Base-by-base conservation (phyloP, 2,797 vertebrate genomes). In the Melopsittacus undulatus region DNA sequence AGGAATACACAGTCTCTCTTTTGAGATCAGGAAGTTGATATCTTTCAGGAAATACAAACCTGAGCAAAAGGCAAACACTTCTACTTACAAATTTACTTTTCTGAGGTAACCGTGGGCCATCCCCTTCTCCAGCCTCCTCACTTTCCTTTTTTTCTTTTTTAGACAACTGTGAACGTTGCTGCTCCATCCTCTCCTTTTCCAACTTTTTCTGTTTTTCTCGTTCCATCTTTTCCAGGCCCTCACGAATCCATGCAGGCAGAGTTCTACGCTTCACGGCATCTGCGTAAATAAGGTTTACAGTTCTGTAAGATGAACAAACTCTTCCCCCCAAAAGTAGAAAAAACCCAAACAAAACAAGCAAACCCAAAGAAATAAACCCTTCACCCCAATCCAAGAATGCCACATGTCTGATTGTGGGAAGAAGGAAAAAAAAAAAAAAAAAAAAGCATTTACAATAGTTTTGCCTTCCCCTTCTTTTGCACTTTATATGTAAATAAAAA, bases 181-280 rank as follows among this genome's bases (percentile, higher is more conserved):
- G 99, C 88, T 99, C 99, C 99, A 99, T 98, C 87, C 99, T 98
- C 95, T 99, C 99, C 64, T 98, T 98, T 92, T 99, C 99, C 92
- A 99, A 73, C 95, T 99, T 99, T 97, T 99, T 99, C 97, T 99
- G 99, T 90, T 99, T 99, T 96, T 99, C 99, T 91, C 99, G 97
- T 97, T 99, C 99, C 99, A 99, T 99, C 97, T 99, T 99, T 97
- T 99, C 99, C 78, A 99, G 98, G 45, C 99, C 99, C 95, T 99
- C 99, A 54, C 99, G 98, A 96, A 99, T 99, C 99, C 99, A 99
- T 14, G 99, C 99, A 74, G 99, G 99, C 81, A 99, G 97, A 24
- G 99, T 99, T 92, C 99, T 98, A 29, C 99, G 98, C 96, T 99
- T 99, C 72, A 99, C 99, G 32, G 99, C 99, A 97, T 99, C 99